phyloP scores from a whole-genome alignment of 2,113 vertebrate genomes.

The Ictalurus punctatus region DNA sequence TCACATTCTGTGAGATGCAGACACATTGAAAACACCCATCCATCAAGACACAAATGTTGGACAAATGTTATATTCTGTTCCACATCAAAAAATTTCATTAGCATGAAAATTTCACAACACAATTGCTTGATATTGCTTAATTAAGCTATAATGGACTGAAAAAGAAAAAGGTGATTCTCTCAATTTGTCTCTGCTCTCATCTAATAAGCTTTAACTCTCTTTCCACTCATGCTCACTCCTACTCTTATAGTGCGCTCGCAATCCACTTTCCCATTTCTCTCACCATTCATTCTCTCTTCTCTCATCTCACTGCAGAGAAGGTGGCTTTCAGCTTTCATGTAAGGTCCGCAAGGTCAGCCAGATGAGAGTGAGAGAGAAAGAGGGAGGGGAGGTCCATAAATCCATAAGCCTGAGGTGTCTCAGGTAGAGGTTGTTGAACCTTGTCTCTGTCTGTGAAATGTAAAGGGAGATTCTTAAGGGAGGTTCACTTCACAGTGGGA shows the following conservation, averaged over 20 bases:
- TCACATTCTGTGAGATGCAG: constrained; percentile 8
- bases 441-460: constrained; percentile 19
- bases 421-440: constrained; percentile 20
- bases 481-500: constrained; percentile 6
- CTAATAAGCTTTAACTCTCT: constrained; percentile 13
- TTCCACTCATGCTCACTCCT: neutral
- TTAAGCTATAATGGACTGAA: neutral
- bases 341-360: constrained; percentile 28
- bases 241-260: neutral
- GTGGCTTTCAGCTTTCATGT: constrained; percentile 30
- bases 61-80: neutral
- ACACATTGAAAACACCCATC: constrained; percentile 44
- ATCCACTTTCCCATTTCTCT: constrained; percentile 15
- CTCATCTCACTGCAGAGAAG: constrained; percentile 12
- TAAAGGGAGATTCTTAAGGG: constrained; percentile 23
- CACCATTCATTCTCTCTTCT: neutral
- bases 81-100: neutral
- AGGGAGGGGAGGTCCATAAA: constrained; percentile 38
- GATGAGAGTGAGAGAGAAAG: constrained; percentile 10
- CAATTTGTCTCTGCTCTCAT: neutral
- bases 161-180: neutral
- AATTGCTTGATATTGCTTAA: constrained; percentile 3
- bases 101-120: neutral
- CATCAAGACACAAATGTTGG: neutral
- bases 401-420: constrained; percentile 32